Base-by-base conservation (phyloP, 2,888 invertebrate genomes). In the Dendrolimus pini region DNA sequence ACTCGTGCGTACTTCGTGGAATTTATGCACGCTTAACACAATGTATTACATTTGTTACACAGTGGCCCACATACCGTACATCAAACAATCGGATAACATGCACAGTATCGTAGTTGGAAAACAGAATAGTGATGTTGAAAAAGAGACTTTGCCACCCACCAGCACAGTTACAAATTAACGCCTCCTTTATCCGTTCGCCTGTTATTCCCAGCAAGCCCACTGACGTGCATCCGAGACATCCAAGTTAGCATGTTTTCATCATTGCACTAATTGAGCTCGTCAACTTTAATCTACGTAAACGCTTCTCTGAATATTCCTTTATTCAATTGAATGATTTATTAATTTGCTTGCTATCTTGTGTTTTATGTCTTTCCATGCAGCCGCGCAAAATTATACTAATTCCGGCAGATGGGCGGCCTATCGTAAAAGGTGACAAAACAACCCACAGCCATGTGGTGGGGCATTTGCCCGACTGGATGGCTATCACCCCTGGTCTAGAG, bases 231-330 rank as follows among this genome's bases (percentile, higher is more conserved):
- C 30, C 41, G 52, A 52, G 56, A 56, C 47, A 10, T 9, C 12
- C 12, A 47, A 47, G 47, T 47, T 30, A 30, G 47, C 12, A 10
- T 12, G 76, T 78, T 72, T 73, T 75, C 76, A 81, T 81, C 75
- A 74, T 74, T 71, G 67, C 65, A 69, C 71, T 80, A 78, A 82
- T 84, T 76, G 75, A 75, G 69, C 60, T 67, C 71, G 78, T 73
- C 78, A 74, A 65, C 68, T 68, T 62, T 68, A 69, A 69, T 67
- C 72, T 55, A 53, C 47, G 53, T 18, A 55, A 53, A 42, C 41
- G 54, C 47, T 52, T 18, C 41, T 55, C 54, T 55, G 57, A 57
- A 57, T 57, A 47, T 47, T 47, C 47, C 9, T 47, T 47, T 12
- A 47, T 47, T 47, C 47, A 47, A 47, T 47, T 47, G 30, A 30